These are phyloP conservation scores for Pogona vitticeps DNA, from an alignment of 2,113 vertebrate species.

Conservation along the genomic window DNA sequence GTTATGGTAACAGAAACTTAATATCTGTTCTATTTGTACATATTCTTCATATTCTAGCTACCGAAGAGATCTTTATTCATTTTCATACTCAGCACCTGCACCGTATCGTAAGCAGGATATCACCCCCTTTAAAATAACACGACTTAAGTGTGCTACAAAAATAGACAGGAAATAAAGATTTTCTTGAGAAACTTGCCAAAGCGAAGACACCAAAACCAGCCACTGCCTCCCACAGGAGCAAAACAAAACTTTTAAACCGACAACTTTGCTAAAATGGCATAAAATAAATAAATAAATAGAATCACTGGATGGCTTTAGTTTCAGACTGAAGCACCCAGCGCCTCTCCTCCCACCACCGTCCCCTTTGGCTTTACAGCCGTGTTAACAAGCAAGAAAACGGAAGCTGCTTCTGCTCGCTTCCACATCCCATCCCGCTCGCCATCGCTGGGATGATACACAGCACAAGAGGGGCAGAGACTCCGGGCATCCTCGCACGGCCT, in stretches of 20 bases:
- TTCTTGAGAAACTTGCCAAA: constrained; percentile 22
- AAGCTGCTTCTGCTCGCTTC: not conserved
- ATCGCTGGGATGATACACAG: not conserved
- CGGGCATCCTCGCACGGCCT: not conserved
- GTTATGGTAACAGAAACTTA: not conserved
- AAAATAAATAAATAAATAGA: constrained; percentile 27
- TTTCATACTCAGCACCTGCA: not conserved
- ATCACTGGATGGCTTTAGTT: constrained; percentile 13
- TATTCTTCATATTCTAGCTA: not conserved
- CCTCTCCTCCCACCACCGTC: not conserved
- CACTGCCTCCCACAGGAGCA: not conserved
- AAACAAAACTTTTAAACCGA: constrained; percentile 36
- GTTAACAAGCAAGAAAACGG: not conserved
- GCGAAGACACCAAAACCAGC: not conserved
- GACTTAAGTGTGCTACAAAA: not conserved
- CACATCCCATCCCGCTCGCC: not conserved
- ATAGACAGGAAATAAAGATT: not conserved
- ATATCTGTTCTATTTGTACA: not conserved
- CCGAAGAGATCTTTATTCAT: not conserved
- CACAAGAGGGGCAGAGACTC: rapidly evolving
- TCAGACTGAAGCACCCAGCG: not conserved
- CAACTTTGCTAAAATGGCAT: not conserved
- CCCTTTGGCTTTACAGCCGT: not conserved
- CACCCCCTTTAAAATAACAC: not conserved
- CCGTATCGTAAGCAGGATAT: not conserved